Conservation (phyloP, 2,888 invertebrate species). For the Hesperia comma region DNA sequence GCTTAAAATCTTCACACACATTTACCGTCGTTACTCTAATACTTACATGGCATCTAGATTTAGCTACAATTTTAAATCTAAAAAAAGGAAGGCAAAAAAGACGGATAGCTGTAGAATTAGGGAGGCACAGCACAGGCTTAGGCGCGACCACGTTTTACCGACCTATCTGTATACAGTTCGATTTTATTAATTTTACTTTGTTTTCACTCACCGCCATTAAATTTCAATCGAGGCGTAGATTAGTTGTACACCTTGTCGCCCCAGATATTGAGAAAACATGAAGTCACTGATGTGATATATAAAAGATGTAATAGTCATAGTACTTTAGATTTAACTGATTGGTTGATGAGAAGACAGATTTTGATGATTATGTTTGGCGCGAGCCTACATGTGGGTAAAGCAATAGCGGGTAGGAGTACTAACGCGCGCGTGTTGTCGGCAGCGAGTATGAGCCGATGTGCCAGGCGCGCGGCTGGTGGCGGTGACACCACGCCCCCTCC, state of each 20-base stretch:
- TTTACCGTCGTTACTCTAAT: not conserved
- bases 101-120: not conserved
- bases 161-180: conserved; percentile 23
- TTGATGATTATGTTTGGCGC: not conserved
- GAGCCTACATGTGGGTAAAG: too few relatives aligned
- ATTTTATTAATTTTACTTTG: conserved; percentile 46
- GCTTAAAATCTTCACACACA: not conserved
- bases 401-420: conserved; percentile 21
- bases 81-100: too few relatives aligned
- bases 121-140: not conserved
- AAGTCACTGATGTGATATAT: too few relatives aligned
- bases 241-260: conserved; percentile 8
- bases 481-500: conserved; percentile 67
- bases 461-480: conserved; percentile 65
- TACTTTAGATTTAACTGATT: too few relatives aligned
- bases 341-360: not conserved
- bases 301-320: too few relatives aligned
- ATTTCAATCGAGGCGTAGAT: conserved; percentile 36
- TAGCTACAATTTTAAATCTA: too few relatives aligned
- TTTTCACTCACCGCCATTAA: conserved; percentile 55
- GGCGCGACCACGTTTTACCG: not conserved
- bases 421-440: conserved; percentile 60
- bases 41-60: not conserved
- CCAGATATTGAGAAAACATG: not conserved
- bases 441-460: conserved; percentile 75